phyloP scores from a whole-genome alignment of 2,113 vertebrate species.

The Myocastor coypus region DNA sequence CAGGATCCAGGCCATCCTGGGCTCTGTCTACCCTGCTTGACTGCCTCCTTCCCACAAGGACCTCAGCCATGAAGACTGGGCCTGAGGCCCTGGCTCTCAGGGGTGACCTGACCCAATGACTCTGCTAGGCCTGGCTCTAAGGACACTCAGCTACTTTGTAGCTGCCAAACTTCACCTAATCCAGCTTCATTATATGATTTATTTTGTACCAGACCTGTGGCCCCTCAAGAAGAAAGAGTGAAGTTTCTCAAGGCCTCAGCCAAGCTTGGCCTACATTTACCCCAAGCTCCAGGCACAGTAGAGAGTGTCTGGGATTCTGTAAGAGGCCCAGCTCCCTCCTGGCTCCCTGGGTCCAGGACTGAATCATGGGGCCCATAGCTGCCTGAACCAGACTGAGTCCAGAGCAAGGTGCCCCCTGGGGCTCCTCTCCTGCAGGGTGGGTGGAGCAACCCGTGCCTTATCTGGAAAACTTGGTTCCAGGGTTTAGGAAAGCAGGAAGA shows the following conservation, averaged over 20 bases:
- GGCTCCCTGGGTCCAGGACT: neutral
- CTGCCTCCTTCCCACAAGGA: neutral
- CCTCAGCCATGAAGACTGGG: neutral
- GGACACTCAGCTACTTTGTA: rapidly evolving
- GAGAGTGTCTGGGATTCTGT: neutral
- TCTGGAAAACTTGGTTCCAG: neutral
- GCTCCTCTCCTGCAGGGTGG: neutral
- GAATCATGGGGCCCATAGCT: neutral
- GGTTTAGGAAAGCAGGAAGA: neutral
- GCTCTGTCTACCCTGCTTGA: neutral
- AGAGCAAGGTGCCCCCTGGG: neutral
- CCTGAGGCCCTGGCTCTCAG: neutral
- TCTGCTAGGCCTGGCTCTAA: rapidly evolving
- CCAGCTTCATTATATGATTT: neutral
- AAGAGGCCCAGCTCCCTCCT: neutral
- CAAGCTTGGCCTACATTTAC: neutral
- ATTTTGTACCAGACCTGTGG: neutral
- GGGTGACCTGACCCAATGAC: neutral
- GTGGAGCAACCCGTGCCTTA: too few relatives aligned
- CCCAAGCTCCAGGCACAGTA: neutral
- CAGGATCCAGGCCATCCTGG: neutral
- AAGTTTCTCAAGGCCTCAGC: neutral
- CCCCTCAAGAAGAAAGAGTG: neutral
- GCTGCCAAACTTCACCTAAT: neutral
- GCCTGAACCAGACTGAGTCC: rapidly evolving